A percentile compares a stretch with the other conserved stretches of the same genome.
phyloP scores from a whole-genome alignment of 2,113 vertebrate species.

The Tapirus terrestris region DNA sequence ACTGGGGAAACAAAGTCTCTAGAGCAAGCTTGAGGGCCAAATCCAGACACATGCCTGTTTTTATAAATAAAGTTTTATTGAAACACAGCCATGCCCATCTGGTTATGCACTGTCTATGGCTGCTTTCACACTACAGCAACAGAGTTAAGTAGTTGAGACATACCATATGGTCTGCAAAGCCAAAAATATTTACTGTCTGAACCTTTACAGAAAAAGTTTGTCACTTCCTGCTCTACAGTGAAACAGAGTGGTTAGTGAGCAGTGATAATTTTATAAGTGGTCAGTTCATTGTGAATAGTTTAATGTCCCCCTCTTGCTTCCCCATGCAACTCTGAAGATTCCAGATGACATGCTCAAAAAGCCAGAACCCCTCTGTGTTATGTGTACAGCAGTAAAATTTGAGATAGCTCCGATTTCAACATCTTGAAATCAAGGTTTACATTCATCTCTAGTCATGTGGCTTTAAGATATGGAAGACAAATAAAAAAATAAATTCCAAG shows the following conservation, averaged over 20 bases:
- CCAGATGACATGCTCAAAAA: not conserved
- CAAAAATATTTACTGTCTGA: not conserved
- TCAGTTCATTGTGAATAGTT: not conserved
- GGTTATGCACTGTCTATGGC: not conserved
- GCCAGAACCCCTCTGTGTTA: not conserved
- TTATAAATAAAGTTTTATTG: constrained; percentile 9
- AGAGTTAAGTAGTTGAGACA: not conserved
- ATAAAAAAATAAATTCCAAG: not conserved
- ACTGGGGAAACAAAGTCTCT: not conserved
- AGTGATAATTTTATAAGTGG: not conserved
- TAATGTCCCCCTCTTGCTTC: not conserved
- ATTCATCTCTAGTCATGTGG: not conserved
- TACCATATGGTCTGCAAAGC: not conserved
- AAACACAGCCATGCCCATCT: not conserved
- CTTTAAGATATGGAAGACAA: not conserved
- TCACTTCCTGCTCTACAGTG: not conserved
- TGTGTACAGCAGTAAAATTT: not conserved
- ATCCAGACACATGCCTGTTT: not conserved
- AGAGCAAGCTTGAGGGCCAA: not conserved
- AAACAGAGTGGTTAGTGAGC: not conserved
- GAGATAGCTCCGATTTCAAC: not conserved
- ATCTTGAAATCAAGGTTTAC: not conserved
- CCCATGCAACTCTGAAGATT: not conserved
- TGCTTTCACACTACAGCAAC: not conserved
- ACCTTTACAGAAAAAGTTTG: not conserved